Evolutionary conservation across 2,888 invertebrate species (phyloP).

Genomic region (Chymomyza fuscimana): DNA sequence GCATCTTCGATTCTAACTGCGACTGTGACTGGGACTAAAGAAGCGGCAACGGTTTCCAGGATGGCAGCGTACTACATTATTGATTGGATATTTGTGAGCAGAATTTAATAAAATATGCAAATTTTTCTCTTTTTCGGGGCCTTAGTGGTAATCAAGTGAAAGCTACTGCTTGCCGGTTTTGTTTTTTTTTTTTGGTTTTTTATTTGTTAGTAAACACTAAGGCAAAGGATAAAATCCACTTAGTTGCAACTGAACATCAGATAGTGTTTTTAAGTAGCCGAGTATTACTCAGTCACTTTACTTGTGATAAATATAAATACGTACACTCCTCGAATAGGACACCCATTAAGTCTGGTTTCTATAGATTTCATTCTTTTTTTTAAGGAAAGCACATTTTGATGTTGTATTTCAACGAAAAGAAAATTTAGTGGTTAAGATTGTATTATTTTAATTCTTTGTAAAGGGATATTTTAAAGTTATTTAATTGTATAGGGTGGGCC

Average conservation of each 20-base stretch:
- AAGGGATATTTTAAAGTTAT: no score
- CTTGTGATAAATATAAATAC: no score
- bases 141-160: slow-evolving; percentile 51
- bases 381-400: no score
- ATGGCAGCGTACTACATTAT: slow-evolving; percentile 61
- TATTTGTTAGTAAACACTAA: background rate
- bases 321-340: no score
- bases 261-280: background rate
- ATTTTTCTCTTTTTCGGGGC: slow-evolving; percentile 48
- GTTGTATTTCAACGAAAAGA: no score
- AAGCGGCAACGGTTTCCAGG: slow-evolving; percentile 44
- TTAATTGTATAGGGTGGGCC: no score
- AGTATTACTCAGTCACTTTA: background rate
- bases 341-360: no score
- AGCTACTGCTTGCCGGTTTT: slow-evolving; percentile 23
- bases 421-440: no score
- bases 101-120: slow-evolving; percentile 75
- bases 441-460: no score
- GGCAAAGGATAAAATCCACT: background rate
- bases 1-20: slow-evolving; percentile 31
- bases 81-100: slow-evolving; percentile 70
- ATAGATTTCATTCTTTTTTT: no score
- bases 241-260: background rate
- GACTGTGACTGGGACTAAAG: background rate
- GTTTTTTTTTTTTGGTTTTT: background rate